These are phyloP conservation scores for Stigmatopora argus DNA, from an alignment of 2,113 vertebrate species.

Conservation along the genomic window DNA sequence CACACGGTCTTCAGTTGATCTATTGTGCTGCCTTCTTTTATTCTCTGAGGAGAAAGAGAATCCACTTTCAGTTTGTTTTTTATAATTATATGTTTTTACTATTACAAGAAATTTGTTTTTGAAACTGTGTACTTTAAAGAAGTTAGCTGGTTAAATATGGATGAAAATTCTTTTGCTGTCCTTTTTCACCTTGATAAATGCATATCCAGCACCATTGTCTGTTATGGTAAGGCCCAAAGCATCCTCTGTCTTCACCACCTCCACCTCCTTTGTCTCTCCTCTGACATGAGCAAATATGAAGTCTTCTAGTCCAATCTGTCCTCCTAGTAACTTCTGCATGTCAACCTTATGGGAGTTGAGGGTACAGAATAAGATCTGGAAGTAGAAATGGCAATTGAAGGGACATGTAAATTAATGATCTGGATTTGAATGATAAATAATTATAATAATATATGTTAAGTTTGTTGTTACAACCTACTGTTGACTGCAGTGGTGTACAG, in stretches of 20 bases:
- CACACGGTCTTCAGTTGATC: constrained; percentile 80
- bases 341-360: constrained; percentile 97
- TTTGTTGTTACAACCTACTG: background rate
- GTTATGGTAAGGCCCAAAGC: constrained; percentile 96
- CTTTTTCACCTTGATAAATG: constrained; percentile 87
- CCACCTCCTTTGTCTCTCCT: constrained; percentile 92
- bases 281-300: constrained; percentile 94
- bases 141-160: background rate
- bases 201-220: constrained; percentile 90
- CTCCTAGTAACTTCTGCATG: constrained; percentile 95
- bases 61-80: background rate
- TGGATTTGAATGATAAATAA: too few species aligned
- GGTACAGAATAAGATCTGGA: constrained; percentile 94
- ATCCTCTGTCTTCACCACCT: constrained; percentile 91
- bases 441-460: background rate
- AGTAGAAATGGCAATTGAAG: background rate
- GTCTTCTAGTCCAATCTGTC: constrained; percentile 95
- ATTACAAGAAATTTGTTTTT: too few species aligned
- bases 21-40: constrained; percentile 93
- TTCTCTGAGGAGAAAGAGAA: constrained; percentile 71
- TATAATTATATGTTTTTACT: too few species aligned
- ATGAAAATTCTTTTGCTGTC: background rate
- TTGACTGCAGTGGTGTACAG: background rate
- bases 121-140: background rate
- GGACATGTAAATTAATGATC: background rate